A percentile compares a stretch with the other conserved stretches of the same genome.
These are phyloP conservation scores for Callyntrura sp. DNA, from an alignment of 2,888 invertebrate genomes.

Conservation along the genomic window DNA sequence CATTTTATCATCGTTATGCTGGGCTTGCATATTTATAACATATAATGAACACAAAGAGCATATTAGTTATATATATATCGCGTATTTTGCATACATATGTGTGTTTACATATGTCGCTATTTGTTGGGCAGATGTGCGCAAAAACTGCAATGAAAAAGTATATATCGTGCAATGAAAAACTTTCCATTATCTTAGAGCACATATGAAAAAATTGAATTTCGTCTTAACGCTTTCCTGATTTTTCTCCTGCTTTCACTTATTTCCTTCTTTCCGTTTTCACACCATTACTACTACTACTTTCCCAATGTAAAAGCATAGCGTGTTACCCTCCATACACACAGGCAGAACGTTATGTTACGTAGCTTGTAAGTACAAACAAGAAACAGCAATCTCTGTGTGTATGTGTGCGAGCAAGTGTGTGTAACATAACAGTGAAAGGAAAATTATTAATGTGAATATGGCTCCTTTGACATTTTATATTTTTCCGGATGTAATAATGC, in stretches of 20 bases:
- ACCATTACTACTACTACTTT: no score
- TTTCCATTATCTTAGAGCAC: not conserved
- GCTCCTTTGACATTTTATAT: conserved; percentile 73
- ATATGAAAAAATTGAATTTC: conserved; percentile 33
- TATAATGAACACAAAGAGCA: not conserved
- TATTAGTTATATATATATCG: not conserved
- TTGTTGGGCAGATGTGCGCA: no score
- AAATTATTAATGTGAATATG: conserved; percentile 37
- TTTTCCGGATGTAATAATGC: conserved; percentile 74
- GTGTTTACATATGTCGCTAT: no score
- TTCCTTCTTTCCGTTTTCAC: conserved; percentile 4
- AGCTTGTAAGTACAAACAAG: conserved; percentile 12
- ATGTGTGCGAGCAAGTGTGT: not conserved
- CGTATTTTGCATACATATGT: not conserved
- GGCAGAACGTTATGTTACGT: not conserved
- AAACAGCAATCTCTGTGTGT: not conserved
- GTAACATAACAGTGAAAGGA: conserved; percentile 19
- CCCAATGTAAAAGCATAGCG: no score
- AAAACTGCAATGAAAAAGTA: no score
- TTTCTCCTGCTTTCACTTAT: conserved; percentile 15
- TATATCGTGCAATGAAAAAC: not conserved
- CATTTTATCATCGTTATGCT: not conserved
- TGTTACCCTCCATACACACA: not conserved
- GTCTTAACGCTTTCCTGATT: not conserved
- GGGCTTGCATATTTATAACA: not conserved